Evolutionary conservation across 2,797 vertebrate genomes (phyloP).

Genomic region (Molothrus ater): DNA sequence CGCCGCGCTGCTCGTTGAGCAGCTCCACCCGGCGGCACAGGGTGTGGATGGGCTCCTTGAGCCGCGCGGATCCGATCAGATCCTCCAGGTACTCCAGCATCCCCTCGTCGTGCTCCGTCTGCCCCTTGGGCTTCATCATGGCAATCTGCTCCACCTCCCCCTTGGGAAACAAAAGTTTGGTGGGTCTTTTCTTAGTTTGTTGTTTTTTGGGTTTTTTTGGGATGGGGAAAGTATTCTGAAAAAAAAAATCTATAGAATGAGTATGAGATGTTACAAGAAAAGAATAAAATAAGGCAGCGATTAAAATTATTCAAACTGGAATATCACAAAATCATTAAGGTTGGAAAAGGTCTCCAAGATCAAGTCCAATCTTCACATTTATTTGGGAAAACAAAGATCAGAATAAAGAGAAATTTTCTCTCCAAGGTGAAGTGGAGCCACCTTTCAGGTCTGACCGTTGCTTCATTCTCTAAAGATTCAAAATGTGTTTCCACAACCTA

Average conservation of each 20-base stretch:
- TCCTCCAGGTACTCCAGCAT: constrained; percentile 99
- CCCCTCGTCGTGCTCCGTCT: constrained; percentile 94
- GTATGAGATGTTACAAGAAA: not conserved
- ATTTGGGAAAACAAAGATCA: not conserved
- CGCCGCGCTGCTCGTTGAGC: constrained; percentile 91
- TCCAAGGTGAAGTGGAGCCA: not conserved
- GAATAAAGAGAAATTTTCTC: not conserved
- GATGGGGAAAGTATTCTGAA: not conserved
- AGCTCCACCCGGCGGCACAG: constrained; percentile 87
- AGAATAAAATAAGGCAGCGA: not conserved
- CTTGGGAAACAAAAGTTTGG: constrained; percentile 73
- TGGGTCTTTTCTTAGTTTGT: not conserved
- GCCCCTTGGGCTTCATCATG: constrained; percentile 98
- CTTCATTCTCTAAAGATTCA: not conserved
- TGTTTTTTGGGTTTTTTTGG: not conserved
- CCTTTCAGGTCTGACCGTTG: not conserved
- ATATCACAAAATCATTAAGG: not conserved
- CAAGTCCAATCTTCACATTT: not conserved
- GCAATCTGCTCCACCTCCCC: constrained; percentile 98
- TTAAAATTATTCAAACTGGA: not conserved
- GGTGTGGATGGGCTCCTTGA: constrained; percentile 89
- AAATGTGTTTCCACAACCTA: not conserved
- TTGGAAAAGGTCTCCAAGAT: not conserved
- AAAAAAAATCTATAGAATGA: not conserved
- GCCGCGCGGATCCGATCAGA: constrained; percentile 91